Base-by-base conservation (phyloP, 2,888 invertebrate species). In the Drosophila nr. fundita region DNA sequence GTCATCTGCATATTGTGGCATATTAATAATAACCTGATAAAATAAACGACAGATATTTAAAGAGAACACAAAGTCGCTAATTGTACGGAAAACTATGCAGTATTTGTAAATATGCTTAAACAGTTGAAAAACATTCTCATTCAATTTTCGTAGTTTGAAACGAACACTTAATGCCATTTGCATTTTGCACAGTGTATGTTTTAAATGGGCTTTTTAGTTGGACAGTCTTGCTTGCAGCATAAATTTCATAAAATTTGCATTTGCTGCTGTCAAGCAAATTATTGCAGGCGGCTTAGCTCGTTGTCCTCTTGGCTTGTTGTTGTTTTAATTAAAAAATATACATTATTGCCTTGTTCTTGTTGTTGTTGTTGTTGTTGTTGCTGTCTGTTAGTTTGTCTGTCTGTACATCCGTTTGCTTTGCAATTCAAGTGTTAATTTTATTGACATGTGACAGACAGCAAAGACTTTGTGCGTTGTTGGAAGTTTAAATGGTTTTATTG, bases 391-490 rank as follows among this genome's bases (percentile, higher is more conserved):
- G 36, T 50, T 34, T 40, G 54, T 42, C 21, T n/a, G 62, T 54
- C 8, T 36, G 42, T 49, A 38, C 48, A 62, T 48, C 21, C 64
- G 36, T 71, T 73, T 76, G 68, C 68, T 70, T 73, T 81, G 69
- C 63, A 69, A 73, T 77, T 76, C 82, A 88, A 87, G 90, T 87
- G 87, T 88, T 88, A 90, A 87, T 87, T 85, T 87, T 79, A 87
- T 89, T 89, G 87, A 81, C 87, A 89, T 88, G 76, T 87, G 89
- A 85, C 87, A 87, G 85, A 63, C 68, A 82, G 80, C 76, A 82
- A 81, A 87, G 83, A 83, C 79, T 71, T 86, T 87, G 83, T 68
- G 73, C 67, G 68, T 69, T 64, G 70, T 68, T 72, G 72, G 67
- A 79, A 82, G 68, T 86, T 86, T 74, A 81, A 86, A 70, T 82